Percentiles rank a stretch among this genome's conserved stretches.
Conservation (phyloP, 2,888 invertebrate genomes). For the Sesia apiformis region DNA sequence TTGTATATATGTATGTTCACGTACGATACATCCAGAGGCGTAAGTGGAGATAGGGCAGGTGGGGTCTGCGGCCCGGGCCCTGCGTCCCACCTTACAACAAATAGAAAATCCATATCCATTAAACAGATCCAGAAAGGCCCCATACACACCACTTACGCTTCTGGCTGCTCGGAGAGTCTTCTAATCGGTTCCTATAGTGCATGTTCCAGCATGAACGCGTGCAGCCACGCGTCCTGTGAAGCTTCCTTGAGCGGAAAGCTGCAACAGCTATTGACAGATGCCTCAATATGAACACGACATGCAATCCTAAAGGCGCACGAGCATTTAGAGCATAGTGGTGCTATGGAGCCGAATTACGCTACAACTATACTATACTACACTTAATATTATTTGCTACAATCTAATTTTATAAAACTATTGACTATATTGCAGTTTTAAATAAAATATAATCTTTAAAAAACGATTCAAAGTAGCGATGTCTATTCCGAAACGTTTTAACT, state of each 20-base stretch:
- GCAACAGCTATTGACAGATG: conserved; percentile 15
- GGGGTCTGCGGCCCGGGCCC: conserved; percentile 72
- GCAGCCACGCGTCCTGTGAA: conserved; percentile 1
- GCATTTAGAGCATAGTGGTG: conserved; percentile 68
- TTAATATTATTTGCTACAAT: not conserved
- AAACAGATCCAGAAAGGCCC: conserved; percentile 52
- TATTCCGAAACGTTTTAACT: too few relatives aligned
- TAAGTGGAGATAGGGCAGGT: conserved; percentile 75
- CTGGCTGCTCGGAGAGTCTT: conserved; percentile 48
- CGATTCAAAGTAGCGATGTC: too few relatives aligned
- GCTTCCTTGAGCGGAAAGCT: conserved; percentile 14
- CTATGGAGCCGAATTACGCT: conserved; percentile 59
- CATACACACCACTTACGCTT: conserved; percentile 70
- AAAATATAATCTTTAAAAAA: too few relatives aligned
- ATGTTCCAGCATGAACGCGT: not conserved
- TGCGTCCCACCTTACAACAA: conserved; percentile 73
- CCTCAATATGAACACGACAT: conserved; percentile 26
- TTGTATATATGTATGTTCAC: conserved; percentile 30
- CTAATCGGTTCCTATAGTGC: not conserved
- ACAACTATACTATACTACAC: conserved; percentile 15
- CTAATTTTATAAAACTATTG: too few relatives aligned
- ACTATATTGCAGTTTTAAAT: too few relatives aligned
- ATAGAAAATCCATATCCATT: conserved; percentile 64
- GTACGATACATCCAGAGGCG: conserved; percentile 76
- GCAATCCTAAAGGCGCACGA: conserved; percentile 43